These are phyloP conservation scores for Xiphophorus birchmanni DNA, from an alignment of 2,797 vertebrate genomes.

Conservation along the genomic window DNA sequence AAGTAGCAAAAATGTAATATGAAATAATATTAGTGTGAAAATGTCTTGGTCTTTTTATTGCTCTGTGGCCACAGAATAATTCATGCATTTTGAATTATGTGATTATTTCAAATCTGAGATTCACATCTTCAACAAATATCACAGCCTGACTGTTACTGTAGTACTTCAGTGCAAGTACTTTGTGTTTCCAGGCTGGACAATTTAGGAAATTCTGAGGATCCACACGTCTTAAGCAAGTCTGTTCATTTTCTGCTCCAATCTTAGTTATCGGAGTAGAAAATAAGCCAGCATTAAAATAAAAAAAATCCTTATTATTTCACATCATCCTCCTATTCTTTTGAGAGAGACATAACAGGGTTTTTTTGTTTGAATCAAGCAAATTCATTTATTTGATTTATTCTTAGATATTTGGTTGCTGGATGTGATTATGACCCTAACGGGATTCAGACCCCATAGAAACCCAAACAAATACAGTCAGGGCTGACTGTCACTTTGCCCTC, in stretches of 20 bases:
- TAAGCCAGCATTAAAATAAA: neutral
- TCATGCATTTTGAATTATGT: neutral
- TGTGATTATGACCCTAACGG: conserved; percentile 40
- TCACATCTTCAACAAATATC: no score
- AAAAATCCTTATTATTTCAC: neutral
- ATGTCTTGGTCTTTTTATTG: neutral
- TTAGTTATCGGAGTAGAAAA: neutral
- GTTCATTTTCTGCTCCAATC: neutral
- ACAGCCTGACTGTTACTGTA: neutral
- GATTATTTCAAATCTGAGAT: neutral
- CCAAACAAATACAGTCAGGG: conserved; percentile 9
- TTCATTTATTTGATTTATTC: conserved; percentile 61
- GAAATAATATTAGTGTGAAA: neutral
- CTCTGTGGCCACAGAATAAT: neutral
- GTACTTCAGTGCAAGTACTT: neutral
- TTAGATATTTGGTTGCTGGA: conserved; percentile 54
- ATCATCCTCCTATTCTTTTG: neutral
- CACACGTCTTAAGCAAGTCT: neutral
- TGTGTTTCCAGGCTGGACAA: neutral
- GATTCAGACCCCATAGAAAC: conserved; percentile 6
- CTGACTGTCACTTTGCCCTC: conserved; percentile 32
- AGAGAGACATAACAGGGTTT: neutral
- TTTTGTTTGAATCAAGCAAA: conserved; percentile 19
- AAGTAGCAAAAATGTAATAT: neutral
- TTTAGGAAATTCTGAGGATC: neutral